These are phyloP conservation scores for Drosophila athabasca DNA, from an alignment of 1,140 invertebrate genomes.

Conservation along the genomic window DNA sequence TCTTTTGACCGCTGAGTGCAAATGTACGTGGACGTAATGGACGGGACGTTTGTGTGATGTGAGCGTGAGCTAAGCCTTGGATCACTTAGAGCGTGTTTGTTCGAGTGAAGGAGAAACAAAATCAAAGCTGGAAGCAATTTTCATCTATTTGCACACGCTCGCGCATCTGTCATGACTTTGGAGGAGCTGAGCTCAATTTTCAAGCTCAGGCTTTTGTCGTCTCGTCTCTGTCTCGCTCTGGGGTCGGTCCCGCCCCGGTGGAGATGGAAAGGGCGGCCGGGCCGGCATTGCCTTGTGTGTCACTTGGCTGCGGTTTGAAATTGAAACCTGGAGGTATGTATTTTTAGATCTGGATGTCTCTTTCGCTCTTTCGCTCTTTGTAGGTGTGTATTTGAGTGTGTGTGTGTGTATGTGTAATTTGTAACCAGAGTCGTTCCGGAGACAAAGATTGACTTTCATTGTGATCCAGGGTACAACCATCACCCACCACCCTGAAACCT, in stretches of 20 bases:
- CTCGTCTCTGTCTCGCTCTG: no score
- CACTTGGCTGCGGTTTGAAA: constrained; percentile 76
- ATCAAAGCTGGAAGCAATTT: constrained; percentile 60
- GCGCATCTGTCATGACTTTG: constrained; percentile 3
- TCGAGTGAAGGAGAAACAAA: constrained; percentile 6
- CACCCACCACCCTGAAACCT: constrained; percentile 5
- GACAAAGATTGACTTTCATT: constrained; percentile 41
- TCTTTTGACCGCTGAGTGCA: no score
- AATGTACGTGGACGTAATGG: constrained; percentile 36
- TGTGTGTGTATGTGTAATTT: background rate
- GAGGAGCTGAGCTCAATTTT: no score
- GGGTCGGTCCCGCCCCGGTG: no score
- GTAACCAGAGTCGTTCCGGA: background rate
- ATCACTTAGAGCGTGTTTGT: constrained; percentile 52
- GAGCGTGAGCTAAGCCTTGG: constrained; percentile 28
- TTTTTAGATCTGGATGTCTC: constrained; percentile 56
- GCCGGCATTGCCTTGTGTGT: constrained; percentile 55
- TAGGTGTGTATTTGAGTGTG: no score
- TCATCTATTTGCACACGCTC: constrained; percentile 58
- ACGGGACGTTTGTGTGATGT: constrained; percentile 28
- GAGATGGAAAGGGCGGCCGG: constrained; percentile 14
- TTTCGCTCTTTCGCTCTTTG: background rate
- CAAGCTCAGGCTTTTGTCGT: no score
- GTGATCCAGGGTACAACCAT: constrained; percentile 13
- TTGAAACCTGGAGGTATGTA: constrained; percentile 62